Evolutionary conservation across 2,797 vertebrate species (phyloP), one percentile per base, ranked within the genome.

Genomic region (Aeoliscus strigatus): DNA sequence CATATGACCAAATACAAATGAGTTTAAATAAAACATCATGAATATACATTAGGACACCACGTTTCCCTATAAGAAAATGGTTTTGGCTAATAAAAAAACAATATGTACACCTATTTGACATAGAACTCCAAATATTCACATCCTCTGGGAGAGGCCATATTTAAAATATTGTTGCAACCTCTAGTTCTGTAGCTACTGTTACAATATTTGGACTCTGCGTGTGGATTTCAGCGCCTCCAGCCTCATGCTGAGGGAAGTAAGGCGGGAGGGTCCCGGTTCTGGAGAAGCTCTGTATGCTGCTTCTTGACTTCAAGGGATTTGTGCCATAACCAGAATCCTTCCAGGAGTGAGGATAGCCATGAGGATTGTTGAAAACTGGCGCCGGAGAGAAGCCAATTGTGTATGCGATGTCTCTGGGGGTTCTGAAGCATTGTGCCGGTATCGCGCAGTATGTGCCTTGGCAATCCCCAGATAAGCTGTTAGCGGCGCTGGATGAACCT

Each of bases 121-220:
- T n/a, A n/a, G n/a, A n/a, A n/a, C n/a, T n/a, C 10, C 14, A 32
- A 9, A 32, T 62, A 50, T 73, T 59, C 57, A 77, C 75, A 77
- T 38, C 7, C 29, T 45, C 2, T 4, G 28, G 7, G 40, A 18
- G 14, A 7, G 2, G 9, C 9, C 24, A 6, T 9, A 27, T 38
- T 71, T 80, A 89, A 79, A 92, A 90, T 2, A 79, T 87, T 36
- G 86, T 87, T 41, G 81, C 85, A 34, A 80, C 85, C 75, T 92
- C 87, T 29, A 73, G 76, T 14, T 66, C 42, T 7, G 69, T 80
- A 26, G 80, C 39, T 12, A 78, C 49, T 8, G 78, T 84, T 50
- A 73, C 30, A 8, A 70, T 70, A 47, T 73, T 55, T 10, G 66
- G 77, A 73, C 33, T 57, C 10, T 65, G 57, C 21, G 61, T 52